Evolutionary conservation across 2,797 vertebrate species (phyloP).

Genomic region (Cryptoprocta ferox): DNA sequence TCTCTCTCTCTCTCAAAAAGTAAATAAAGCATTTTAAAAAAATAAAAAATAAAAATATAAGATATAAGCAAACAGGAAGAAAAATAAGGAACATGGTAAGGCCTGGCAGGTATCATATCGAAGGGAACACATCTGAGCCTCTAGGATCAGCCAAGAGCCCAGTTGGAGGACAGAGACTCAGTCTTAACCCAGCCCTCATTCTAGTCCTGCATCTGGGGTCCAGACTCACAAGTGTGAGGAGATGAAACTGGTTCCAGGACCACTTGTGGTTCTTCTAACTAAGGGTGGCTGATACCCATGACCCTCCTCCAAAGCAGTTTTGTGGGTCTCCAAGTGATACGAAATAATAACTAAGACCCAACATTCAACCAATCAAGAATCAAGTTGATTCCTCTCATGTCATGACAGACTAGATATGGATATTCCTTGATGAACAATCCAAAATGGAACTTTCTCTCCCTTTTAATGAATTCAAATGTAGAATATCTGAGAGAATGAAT

Average conservation of each 20-base stretch:
- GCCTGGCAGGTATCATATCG: neutral
- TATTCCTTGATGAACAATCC: neutral
- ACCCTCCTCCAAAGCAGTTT: neutral
- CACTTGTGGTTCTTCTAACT: neutral
- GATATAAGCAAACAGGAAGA: neutral
- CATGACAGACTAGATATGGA: neutral
- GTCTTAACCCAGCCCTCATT: neutral
- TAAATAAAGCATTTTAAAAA: no score
- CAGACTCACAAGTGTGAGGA: neutral
- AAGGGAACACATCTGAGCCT: neutral
- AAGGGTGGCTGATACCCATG: neutral
- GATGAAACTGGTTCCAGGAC: neutral
- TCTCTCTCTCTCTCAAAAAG: no score
- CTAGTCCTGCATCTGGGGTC: no score
- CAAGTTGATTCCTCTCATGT: neutral
- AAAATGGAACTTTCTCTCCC: neutral
- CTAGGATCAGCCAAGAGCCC: neutral
- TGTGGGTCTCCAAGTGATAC: neutral
- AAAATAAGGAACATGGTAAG: neutral
- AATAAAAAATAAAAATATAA: neutral
- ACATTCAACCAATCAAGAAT: neutral
- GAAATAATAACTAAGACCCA: neutral
- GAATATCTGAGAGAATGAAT: neutral
- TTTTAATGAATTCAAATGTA: conserved; percentile 17
- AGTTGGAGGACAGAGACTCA: neutral